Evolutionary conservation across 2,888 invertebrate genomes (phyloP).

Genomic region (Abscondita cerata): DNA sequence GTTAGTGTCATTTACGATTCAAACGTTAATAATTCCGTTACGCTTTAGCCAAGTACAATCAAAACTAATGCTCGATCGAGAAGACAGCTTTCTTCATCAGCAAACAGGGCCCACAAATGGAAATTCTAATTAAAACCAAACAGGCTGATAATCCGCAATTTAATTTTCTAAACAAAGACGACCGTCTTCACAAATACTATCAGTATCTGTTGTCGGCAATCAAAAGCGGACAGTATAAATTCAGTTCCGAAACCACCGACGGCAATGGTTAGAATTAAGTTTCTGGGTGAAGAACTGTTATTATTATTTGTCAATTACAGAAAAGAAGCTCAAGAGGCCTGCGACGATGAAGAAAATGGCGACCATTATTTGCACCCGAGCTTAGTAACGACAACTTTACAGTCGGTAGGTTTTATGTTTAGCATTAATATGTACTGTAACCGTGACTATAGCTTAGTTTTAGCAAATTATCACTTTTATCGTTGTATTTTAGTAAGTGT

Average conservation of each 20-base stretch:
- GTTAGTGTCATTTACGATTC: too few species aligned
- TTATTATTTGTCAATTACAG: too few species aligned
- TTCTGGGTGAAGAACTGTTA: too few species aligned
- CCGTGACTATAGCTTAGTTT: slow-evolving; percentile 32
- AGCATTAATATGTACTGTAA: slow-evolving; percentile 16
- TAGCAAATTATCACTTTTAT: slow-evolving; percentile 27
- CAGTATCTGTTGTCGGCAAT: slow-evolving; percentile 75
- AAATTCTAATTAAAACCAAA: slow-evolving; percentile 97
- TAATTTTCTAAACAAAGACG: slow-evolving; percentile 88
- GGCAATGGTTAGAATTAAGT: too few species aligned
- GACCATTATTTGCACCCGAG: slow-evolving; percentile 88
- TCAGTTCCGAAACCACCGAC: too few species aligned
- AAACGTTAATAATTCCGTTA: too few species aligned
- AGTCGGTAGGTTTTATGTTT: slow-evolving; percentile 33
- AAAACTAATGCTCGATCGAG: slow-evolving; percentile 95
- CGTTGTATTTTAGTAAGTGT: slow-evolving; percentile 28
- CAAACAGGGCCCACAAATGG: slow-evolving; percentile 96
- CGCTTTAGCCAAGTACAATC: slow-evolving; percentile 78
- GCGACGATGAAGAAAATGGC: slow-evolving; percentile 65
- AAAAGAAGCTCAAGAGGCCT: slow-evolving; percentile 46
- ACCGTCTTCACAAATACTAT: slow-evolving; percentile 87
- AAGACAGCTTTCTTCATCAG: slow-evolving; percentile 91
- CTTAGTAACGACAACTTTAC: slow-evolving; percentile 66
- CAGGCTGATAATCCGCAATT: slow-evolving; percentile 94
- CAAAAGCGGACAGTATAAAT: slow-evolving; percentile 68